Percentiles rank a stretch among this genome's conserved stretches.
Evolutionary conservation across 2,113 vertebrate genomes (phyloP).

Genomic region (Raja brachyura): DNA sequence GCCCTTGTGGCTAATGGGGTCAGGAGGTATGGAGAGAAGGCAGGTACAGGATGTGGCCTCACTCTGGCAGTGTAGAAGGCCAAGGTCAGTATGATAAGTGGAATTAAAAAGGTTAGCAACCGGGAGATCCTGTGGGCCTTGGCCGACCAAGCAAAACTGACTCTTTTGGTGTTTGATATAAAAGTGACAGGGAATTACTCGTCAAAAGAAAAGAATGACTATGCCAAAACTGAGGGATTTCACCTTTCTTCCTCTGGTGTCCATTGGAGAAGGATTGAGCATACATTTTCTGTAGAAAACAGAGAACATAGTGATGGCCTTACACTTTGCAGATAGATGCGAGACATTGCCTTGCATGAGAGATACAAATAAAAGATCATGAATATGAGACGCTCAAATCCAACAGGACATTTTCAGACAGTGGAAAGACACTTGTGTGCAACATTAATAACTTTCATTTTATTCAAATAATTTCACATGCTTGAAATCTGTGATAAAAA

Average conservation of each 20-base stretch:
- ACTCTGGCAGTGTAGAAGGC: too few species aligned
- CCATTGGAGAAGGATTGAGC: neutral
- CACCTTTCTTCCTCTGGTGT: neutral
- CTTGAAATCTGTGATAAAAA: neutral
- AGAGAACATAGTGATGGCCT: neutral
- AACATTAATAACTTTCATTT: too few species aligned
- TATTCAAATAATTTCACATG: neutral
- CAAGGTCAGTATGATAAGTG: too few species aligned
- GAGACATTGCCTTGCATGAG: neutral
- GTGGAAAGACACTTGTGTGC: neutral
- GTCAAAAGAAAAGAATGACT: neutral
- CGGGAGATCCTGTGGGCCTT: too few species aligned
- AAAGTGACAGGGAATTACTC: neutral
- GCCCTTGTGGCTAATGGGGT: too few species aligned
- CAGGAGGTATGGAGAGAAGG: too few species aligned
- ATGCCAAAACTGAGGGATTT: neutral
- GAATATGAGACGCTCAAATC: neutral
- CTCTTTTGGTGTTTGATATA: neutral
- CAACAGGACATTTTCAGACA: neutral
- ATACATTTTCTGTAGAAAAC: neutral
- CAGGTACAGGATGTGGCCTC: too few species aligned
- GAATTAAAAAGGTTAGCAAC: too few species aligned
- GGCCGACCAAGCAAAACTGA: too few species aligned
- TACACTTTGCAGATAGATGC: neutral
- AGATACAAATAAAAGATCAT: too few species aligned